These are phyloP conservation scores for Xenopus laevis DNA, from an alignment of 2,113 vertebrate genomes.

Conservation along the genomic window DNA sequence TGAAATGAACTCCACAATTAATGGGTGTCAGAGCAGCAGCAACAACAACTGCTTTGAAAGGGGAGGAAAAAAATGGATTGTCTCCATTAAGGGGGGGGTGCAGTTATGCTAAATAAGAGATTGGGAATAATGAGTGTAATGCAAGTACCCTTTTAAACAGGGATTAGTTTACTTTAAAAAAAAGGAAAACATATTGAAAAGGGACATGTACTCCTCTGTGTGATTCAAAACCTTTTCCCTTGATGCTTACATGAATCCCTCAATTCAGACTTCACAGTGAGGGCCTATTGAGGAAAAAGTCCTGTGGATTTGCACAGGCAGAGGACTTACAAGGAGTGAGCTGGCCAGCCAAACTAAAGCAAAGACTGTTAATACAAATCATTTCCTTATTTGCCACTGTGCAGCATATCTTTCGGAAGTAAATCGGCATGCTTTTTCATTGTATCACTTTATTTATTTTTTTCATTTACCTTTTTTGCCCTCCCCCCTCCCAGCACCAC, in stretches of 20 bases:
- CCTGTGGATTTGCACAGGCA: constrained; percentile 31
- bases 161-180: constrained; percentile 7
- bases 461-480: background rate
- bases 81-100: constrained; percentile 77
- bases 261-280: constrained; percentile 32
- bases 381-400: constrained; percentile 28
- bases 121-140: background rate
- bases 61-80: constrained; percentile 65
- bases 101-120: constrained; percentile 61
- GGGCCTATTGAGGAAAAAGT: constrained; percentile 30
- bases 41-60: no score
- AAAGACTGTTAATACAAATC: constrained; percentile 34
- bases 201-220: constrained; percentile 18
- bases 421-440: constrained; percentile 14
- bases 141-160: constrained; percentile 19
- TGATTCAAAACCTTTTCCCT: constrained; percentile 24
- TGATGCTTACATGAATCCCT: constrained; percentile 30
- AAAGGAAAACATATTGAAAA: constrained; percentile 5
- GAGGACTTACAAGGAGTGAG: constrained; percentile 20
- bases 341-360: constrained; percentile 21
- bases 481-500: no score
- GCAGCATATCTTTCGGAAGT: constrained; percentile 34
- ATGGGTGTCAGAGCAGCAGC: constrained; percentile 81
- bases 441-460: no score
- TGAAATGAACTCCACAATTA: constrained; percentile 75